Percentiles rank a stretch among this genome's conserved stretches.
These are phyloP conservation scores for Laothoe populi DNA, from an alignment of 2,888 invertebrate genomes.

Conservation along the genomic window DNA sequence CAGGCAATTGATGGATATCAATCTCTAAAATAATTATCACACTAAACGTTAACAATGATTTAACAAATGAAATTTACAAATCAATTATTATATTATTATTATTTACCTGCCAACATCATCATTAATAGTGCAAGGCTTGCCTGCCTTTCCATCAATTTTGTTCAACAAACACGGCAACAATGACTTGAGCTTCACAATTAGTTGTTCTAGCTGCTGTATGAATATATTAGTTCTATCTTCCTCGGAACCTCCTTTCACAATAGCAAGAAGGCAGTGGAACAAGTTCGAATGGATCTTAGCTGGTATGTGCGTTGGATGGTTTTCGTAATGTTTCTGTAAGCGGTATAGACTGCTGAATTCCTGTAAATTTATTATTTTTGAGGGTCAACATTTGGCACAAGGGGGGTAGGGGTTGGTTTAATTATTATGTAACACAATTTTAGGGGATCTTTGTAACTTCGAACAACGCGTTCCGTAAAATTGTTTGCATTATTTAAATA, in stretches of 20 bases:
- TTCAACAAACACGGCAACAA: slow-evolving; percentile 69
- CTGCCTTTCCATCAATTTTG: slow-evolving; percentile 49
- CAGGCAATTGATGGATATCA: no score
- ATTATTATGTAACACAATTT: no score
- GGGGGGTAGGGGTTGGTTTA: no score
- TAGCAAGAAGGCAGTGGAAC: slow-evolving; percentile 72
- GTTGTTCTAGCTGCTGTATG: slow-evolving; percentile 69
- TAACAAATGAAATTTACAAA: no score
- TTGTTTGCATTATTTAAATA: no score
- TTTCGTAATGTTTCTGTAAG: slow-evolving; percentile 73
- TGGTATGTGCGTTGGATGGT: slow-evolving; percentile 71
- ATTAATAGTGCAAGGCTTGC: slow-evolving; percentile 63
- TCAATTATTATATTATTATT: slow-evolving; percentile 4
- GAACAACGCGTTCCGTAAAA: no score
- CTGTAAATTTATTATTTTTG: slow-evolving; percentile 50
- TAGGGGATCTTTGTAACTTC: no score
- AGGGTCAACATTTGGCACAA: no score
- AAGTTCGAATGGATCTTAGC: slow-evolving; percentile 68
- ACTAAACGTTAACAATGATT: no score
- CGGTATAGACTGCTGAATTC: slow-evolving; percentile 72
- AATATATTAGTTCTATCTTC: slow-evolving; percentile 65
- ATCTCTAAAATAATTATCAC: no score
- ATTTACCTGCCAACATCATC: slow-evolving; percentile 71
- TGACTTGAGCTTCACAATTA: slow-evolving; percentile 67
- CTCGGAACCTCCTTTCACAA: slow-evolving; percentile 64